Percentiles rank a stretch among this genome's conserved stretches.
Evolutionary conservation across 1,140 invertebrate genomes (phyloP).

Genomic region (Holotrichia oblita): DNA sequence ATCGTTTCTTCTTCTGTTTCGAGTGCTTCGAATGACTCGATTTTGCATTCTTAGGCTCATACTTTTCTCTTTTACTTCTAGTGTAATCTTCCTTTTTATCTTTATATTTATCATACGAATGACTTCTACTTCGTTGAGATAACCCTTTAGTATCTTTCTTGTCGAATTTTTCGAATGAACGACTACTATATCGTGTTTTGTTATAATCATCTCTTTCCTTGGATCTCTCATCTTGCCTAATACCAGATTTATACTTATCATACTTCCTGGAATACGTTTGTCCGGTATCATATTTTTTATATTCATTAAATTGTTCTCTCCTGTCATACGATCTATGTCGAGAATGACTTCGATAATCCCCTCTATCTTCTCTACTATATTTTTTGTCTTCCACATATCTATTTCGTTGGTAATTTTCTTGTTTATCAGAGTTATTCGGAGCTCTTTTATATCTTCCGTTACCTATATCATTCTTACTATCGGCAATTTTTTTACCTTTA

Average conservation of each 20-base stretch:
- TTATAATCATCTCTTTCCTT: neutral
- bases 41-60: neutral
- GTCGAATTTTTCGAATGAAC: no score
- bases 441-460: slow-evolving; percentile 49
- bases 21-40: neutral
- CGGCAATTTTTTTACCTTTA: slow-evolving; percentile 47
- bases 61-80: neutral
- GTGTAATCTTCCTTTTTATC: neutral
- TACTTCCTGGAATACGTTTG: neutral
- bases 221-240: neutral
- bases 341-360: neutral
- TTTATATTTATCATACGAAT: neutral
- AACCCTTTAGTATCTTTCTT: no score
- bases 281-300: neutral
- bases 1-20: neutral
- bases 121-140: neutral
- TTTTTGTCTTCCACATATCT: neutral
- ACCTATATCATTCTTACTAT: slow-evolving; percentile 46
- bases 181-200: neutral
- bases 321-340: neutral
- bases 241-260: neutral
- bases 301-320: neutral
- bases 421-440: neutral
- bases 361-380: neutral
- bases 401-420: neutral